Base-by-base conservation (phyloP, 2,888 invertebrate species). In the Neoascia interrupta region DNA sequence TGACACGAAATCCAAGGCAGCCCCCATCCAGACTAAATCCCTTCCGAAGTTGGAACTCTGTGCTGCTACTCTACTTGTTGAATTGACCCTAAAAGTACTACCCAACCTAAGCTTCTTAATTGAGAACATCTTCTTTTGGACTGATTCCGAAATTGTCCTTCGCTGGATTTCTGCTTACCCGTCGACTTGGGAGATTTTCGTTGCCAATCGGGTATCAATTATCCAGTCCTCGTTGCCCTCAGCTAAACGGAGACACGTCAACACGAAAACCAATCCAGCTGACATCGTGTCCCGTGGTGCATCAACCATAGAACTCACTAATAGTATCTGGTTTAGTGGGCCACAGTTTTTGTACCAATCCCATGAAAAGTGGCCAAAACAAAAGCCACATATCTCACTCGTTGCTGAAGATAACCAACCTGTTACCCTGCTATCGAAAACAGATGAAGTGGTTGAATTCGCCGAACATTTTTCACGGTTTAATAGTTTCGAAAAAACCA, bases 1-100 rank as follows among this genome's bases (percentile, higher is more conserved):
- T 81, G 1, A 19, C 6, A 51, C 75, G 0, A 81, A 75, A 26
- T 68, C 72, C 1, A 54, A 51, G 19, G 58, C 80, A 6, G 70
- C 79, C 0, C 79, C 75, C 2, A 21, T 61, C 3, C 72, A 51
- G 19, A 47, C 83, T 2, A 34, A 28, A 19, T 73, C 84, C 1
- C 37, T 86, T 16, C 85, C 85, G 6, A 18, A 82, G 8, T 53
- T 85, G 6, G 85, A 86, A 53, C 69, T 86, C 0, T 83, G 83
- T 36, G 84, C 74, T n/a, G 85, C 85, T 3, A 31, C 83, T 1
- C 45, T 85, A 10, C 41, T 84, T 4, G 53, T 84, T 5, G 49
- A 81, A 36, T 69, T 85, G 10, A 6, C 81, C 8, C 23, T 28
- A 2, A 58, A 58, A 10, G 73, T 83, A 0, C 34, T 47, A n/a